These are phyloP conservation scores for Gallinago paraguaiae DNA, from an alignment of 2,113 vertebrate species.

Conservation along the genomic window DNA sequence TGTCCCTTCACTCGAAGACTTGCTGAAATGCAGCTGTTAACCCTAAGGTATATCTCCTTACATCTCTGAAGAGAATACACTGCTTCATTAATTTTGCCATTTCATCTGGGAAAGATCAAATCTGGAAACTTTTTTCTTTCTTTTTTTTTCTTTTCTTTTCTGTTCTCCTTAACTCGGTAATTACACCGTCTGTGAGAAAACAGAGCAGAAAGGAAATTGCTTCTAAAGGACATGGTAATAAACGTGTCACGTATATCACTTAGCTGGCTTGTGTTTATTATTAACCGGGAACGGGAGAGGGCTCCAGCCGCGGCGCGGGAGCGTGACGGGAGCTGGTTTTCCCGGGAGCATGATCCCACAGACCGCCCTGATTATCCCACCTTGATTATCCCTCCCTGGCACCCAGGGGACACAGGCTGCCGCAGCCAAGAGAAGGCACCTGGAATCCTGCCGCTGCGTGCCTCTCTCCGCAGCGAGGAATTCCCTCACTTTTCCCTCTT, in stretches of 20 bases:
- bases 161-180: slow-evolving; percentile 39
- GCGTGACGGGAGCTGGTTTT: not conserved
- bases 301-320: accelerated
- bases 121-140: slow-evolving; percentile 5
- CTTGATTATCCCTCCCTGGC: not conserved
- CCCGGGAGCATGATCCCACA: not conserved
- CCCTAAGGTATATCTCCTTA: slow-evolving; percentile 10
- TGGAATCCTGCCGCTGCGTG: not conserved
- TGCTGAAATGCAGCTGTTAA: slow-evolving; percentile 55
- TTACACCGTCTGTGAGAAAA: slow-evolving; percentile 59
- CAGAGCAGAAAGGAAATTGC: slow-evolving; percentile 62
- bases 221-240: slow-evolving; percentile 56
- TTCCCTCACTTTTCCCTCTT: not conserved
- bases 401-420: not conserved
- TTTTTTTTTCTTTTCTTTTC: not conserved
- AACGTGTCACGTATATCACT: slow-evolving; percentile 44
- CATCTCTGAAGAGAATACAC: slow-evolving; percentile 6
- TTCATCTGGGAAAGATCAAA: slow-evolving; percentile 64
- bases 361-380: no score
- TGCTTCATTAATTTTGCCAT: slow-evolving; percentile 47
- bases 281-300: slow-evolving; percentile 23
- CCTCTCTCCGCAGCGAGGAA: slow-evolving; percentile 1
- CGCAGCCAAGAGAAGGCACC: accelerated
- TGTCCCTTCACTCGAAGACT: slow-evolving; percentile 1
- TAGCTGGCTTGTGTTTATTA: slow-evolving; percentile 37